Conservation (phyloP, 2,113 vertebrate genomes). For the Alexandromys fortis region DNA sequence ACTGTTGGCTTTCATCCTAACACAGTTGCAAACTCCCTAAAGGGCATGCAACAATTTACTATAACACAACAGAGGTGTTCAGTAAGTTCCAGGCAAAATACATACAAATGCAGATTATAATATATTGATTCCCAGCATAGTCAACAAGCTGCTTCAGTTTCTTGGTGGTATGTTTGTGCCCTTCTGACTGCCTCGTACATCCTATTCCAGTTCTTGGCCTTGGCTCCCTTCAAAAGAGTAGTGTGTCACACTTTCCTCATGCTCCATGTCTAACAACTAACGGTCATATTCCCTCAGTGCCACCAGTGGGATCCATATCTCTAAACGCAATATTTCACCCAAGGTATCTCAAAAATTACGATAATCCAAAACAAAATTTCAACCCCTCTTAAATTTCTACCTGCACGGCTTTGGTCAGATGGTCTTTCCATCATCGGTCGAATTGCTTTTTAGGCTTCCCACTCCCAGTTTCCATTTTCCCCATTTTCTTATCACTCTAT, state of each 20-base stretch:
- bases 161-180: background rate
- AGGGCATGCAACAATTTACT: background rate
- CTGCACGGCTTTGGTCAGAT: background rate
- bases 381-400: constrained; percentile 7
- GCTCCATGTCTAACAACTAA: background rate
- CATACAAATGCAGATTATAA: background rate
- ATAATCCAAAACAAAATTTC: background rate
- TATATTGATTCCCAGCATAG: background rate
- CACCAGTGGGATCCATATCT: accelerated
- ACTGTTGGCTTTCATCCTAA: background rate
- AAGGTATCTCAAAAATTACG: background rate
- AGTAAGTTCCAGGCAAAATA: background rate
- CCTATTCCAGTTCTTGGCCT: background rate
- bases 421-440: background rate
- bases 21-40: background rate
- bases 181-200: background rate
- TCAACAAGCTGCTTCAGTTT: background rate
- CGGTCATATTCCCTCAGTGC: background rate
- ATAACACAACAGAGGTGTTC: background rate
- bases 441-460: background rate
- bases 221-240: background rate
- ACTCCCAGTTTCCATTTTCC: background rate
- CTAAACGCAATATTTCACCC: background rate
- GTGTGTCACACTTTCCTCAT: accelerated
- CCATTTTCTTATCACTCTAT: background rate